Evolutionary conservation across 2,797 vertebrate genomes (phyloP).

Genomic region (Halcyon smyrnensis): DNA sequence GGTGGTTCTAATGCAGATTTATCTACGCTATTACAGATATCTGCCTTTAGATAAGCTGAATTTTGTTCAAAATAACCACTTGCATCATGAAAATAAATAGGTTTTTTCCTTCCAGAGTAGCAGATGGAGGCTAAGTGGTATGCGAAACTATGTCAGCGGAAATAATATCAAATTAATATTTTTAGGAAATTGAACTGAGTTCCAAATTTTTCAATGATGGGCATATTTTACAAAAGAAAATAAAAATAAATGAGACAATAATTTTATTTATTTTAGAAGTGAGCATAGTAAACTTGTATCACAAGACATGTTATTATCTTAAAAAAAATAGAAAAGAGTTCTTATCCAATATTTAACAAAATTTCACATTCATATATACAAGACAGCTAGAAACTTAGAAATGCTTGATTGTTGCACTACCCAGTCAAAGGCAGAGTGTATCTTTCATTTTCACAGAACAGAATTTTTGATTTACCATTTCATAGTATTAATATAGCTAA

Average conservation of each 20-base stretch:
- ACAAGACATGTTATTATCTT: background rate
- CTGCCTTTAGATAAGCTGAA: background rate
- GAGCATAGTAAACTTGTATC: background rate
- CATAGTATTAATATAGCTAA: background rate
- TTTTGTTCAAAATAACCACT: background rate
- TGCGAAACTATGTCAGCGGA: background rate
- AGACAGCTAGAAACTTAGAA: background rate
- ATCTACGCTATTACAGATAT: background rate
- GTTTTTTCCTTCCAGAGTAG: background rate
- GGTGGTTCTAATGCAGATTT: background rate
- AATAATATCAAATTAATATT: background rate
- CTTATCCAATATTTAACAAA: background rate
- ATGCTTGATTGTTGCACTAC: background rate
- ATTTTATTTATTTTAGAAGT: background rate
- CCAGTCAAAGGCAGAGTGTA: background rate
- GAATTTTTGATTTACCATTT: background rate
- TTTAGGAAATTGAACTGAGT: background rate
- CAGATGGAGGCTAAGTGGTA: background rate
- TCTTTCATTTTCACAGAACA: background rate
- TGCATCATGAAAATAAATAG: background rate
- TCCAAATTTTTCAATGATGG: background rate
- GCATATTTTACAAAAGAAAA: background rate
- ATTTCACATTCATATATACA: background rate
- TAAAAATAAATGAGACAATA: background rate
- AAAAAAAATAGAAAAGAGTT: background rate